A percentile compares a stretch with the other conserved stretches of the same genome.
Conservation (phyloP, 2,888 invertebrate species). For the Amblyteles armatorius region DNA sequence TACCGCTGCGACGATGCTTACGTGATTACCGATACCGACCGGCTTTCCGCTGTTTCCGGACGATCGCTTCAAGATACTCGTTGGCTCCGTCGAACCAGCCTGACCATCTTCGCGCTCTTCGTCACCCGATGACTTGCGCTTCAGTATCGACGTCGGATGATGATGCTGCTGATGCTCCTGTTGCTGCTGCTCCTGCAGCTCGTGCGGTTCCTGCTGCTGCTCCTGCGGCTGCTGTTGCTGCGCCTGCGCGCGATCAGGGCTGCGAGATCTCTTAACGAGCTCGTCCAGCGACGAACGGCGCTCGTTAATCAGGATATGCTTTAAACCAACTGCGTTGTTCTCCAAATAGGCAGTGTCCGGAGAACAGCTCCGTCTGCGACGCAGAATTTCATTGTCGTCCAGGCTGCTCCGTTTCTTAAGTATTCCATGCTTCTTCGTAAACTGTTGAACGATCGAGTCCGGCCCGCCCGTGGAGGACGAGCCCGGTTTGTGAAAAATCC, state of each 20-base stretch:
- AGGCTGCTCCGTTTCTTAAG: constrained; percentile 93
- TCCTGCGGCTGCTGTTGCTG: constrained; percentile 76
- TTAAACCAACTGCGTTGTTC: constrained; percentile 86
- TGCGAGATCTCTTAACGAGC: constrained; percentile 87
- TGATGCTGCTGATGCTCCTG: constrained; percentile 77
- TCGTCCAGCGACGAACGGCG: constrained; percentile 91
- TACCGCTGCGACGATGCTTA: constrained; percentile 89
- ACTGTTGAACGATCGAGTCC: constrained; percentile 88
- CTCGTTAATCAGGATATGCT: constrained; percentile 89
- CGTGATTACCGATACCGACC: constrained; percentile 87
- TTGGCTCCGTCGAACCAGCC: constrained; percentile 89
- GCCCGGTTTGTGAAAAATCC: constrained; percentile 83
- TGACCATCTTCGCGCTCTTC: constrained; percentile 87
- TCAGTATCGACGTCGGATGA: constrained; percentile 88
- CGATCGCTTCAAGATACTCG: constrained; percentile 91
- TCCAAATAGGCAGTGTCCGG: constrained; percentile 87
- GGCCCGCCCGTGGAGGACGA: constrained; percentile 94
- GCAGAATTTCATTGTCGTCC: constrained; percentile 91
- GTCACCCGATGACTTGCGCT: constrained; percentile 89
- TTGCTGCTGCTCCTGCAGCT: constrained; percentile 33
- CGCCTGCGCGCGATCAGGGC: constrained; percentile 87
- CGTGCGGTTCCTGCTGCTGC: constrained; percentile 78
- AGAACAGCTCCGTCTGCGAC: constrained; percentile 89
- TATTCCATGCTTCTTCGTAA: constrained; percentile 91
- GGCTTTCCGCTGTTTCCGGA: constrained; percentile 88